These are phyloP conservation scores for Cecidostiba fungosa DNA, from an alignment of 2,888 invertebrate species.

Conservation along the genomic window DNA sequence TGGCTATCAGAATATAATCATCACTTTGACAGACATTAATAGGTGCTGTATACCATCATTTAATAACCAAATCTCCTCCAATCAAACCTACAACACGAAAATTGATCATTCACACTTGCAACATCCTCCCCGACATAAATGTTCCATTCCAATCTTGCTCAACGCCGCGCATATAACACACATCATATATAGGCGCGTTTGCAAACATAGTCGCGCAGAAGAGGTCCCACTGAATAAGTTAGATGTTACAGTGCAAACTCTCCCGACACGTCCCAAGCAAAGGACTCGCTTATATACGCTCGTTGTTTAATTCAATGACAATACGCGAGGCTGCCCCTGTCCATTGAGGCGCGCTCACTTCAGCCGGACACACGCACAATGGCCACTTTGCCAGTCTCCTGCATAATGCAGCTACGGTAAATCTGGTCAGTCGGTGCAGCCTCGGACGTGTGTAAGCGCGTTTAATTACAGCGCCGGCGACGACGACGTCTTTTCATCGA, in stretches of 20 bases:
- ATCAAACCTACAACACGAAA: not conserved
- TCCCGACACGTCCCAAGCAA: slow-evolving; percentile 54
- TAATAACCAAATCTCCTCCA: too few relatives aligned
- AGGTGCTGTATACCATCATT: too few relatives aligned
- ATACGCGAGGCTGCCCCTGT: slow-evolving; percentile 69
- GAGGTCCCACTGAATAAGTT: slow-evolving; percentile 44
- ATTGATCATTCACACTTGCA: not conserved
- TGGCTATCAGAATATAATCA: not conserved
- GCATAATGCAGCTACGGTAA: not conserved
- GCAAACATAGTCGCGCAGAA: not conserved
- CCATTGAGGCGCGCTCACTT: slow-evolving; percentile 9
- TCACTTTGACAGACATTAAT: too few relatives aligned
- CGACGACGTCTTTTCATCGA: slow-evolving; percentile 36
- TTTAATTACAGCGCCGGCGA: slow-evolving; percentile 47
- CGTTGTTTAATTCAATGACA: slow-evolving; percentile 78
- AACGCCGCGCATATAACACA: not conserved
- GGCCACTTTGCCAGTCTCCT: slow-evolving; percentile 33
- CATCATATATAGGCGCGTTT: not conserved
- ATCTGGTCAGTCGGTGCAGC: not conserved
- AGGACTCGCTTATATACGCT: slow-evolving; percentile 44
- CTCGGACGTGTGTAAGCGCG: not conserved
- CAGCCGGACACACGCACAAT: slow-evolving; percentile 41
- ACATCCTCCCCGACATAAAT: not conserved
- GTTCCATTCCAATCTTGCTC: not conserved
- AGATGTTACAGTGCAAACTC: slow-evolving; percentile 16